A percentile compares a stretch with the other conserved stretches of the same genome.
phyloP scores from a whole-genome alignment of 2,888 invertebrate species.

The Stenodera caucasica region DNA sequence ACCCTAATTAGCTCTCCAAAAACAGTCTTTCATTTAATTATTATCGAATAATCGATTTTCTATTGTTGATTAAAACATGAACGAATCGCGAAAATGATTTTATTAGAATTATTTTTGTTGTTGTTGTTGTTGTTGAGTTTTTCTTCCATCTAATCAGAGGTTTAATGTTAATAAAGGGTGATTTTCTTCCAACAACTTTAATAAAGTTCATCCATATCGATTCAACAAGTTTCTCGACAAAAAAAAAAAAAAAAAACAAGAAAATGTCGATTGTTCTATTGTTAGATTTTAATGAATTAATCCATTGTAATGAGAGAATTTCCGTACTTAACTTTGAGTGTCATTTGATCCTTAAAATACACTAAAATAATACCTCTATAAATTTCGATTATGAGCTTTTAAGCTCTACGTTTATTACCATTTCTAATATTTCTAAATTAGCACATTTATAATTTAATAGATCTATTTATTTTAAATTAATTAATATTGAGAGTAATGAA shows the following conservation, averaged over 20 bases:
- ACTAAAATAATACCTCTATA: too few species aligned
- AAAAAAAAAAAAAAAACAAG: too few species aligned
- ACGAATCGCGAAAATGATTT: neutral
- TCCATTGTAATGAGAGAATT: too few species aligned
- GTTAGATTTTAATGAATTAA: too few species aligned
- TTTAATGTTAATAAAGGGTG: neutral
- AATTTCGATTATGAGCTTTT: too few species aligned
- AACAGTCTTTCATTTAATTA: neutral
- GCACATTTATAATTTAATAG: neutral
- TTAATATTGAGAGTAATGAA: too few species aligned
- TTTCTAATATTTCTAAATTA: neutral
- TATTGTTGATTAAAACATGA: neutral
- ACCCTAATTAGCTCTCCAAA: neutral
- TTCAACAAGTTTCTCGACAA: constrained; percentile 5
- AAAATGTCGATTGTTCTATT: too few species aligned
- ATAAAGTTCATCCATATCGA: neutral
- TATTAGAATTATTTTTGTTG: neutral
- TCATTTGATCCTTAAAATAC: neutral
- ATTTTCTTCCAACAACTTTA: neutral
- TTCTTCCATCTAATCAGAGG: neutral
- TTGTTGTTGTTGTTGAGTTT: too few species aligned
- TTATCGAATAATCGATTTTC: neutral
- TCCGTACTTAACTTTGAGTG: too few species aligned
- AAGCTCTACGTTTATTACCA: neutral
- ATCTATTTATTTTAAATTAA: too few species aligned